A percentile compares a stretch with the other conserved stretches of the same genome.
Evolutionary conservation across 2,113 vertebrate species (phyloP).

Genomic region (Aythya baeri): DNA sequence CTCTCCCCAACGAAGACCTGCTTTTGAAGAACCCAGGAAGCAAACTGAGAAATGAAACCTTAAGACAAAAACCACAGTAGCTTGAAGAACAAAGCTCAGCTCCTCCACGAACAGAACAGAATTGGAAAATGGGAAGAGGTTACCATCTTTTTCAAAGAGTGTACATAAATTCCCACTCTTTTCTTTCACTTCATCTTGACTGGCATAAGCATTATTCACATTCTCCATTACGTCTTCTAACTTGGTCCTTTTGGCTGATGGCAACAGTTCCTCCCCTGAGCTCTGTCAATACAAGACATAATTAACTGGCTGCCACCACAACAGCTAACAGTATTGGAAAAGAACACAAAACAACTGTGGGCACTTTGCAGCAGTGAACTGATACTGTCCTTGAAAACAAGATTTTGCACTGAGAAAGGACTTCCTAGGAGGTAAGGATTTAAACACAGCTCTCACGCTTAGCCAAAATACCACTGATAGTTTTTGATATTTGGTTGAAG

Average conservation of each 20-base stretch:
- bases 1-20: background rate
- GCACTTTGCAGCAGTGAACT: background rate
- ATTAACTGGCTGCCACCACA: background rate
- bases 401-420: background rate
- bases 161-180: background rate
- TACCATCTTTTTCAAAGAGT: constrained; percentile 54
- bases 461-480: background rate
- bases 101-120: background rate
- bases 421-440: background rate
- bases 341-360: background rate
- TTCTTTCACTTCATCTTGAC: constrained; percentile 69
- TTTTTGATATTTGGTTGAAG: background rate
- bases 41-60: background rate
- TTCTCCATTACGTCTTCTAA: constrained; percentile 67
- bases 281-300: constrained; percentile 57
- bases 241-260: constrained; percentile 84
- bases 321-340: background rate
- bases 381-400: background rate
- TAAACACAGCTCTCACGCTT: background rate
- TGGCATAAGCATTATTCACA: constrained; percentile 55
- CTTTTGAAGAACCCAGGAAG: background rate
- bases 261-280: constrained; percentile 56
- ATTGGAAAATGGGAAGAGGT: constrained; percentile 27
- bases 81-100: background rate
- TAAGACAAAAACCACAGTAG: background rate